Percentiles rank a stretch among this genome's conserved stretches.
phyloP scores from a whole-genome alignment of 2,888 invertebrate species.

The Boloria selene region DNA sequence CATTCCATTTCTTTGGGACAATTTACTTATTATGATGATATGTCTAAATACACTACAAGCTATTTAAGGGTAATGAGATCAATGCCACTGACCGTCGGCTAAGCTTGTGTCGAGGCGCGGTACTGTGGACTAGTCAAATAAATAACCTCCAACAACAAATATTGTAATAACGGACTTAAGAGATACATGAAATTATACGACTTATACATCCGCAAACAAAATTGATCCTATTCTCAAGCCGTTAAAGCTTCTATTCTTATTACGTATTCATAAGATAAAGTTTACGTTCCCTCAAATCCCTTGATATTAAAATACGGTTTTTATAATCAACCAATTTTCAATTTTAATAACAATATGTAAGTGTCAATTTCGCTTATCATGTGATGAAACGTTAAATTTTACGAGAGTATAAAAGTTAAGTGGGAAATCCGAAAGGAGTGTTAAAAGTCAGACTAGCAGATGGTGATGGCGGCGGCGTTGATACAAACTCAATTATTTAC shows the following conservation, averaged over 20 bases:
- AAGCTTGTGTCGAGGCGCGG: constrained; percentile 55
- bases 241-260: constrained; percentile 58
- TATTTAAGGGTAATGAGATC: constrained; percentile 52
- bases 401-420: constrained; percentile 79
- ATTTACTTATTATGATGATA: constrained; percentile 50
- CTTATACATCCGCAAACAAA: constrained; percentile 51
- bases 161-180: constrained; percentile 71
- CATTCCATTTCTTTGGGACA: constrained; percentile 46
- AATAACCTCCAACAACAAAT: constrained; percentile 76
- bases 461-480: constrained; percentile 71
- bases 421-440: constrained; percentile 80
- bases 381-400: constrained; percentile 67
- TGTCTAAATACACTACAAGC: constrained; percentile 33
- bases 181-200: constrained; percentile 48
- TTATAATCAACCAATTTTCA: constrained; percentile 47
- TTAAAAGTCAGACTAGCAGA: constrained; percentile 71
- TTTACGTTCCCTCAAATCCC: constrained; percentile 64
- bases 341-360: constrained; percentile 50
- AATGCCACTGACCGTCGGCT: constrained; percentile 54
- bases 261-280: constrained; percentile 51
- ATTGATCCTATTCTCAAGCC: constrained; percentile 49
- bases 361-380: constrained; percentile 50
- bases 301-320: constrained; percentile 62
- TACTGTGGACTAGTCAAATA: constrained; percentile 69
- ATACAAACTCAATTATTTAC: constrained; percentile 82